These are phyloP conservation scores for Coenonympha arcania DNA, from an alignment of 2,888 invertebrate genomes.

Conservation along the genomic window DNA sequence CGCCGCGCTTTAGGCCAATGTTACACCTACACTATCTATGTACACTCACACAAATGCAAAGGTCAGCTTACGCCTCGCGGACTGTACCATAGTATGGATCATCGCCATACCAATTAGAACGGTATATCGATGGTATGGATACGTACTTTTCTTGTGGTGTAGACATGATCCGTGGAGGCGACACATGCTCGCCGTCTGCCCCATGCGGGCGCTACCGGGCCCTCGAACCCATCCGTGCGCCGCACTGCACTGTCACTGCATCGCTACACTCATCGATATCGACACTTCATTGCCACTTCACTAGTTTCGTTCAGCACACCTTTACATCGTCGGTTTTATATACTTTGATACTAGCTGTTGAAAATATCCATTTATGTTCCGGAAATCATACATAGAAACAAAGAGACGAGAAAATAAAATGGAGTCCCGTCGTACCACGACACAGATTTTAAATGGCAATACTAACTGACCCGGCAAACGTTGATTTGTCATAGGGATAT, in stretches of 20 bases:
- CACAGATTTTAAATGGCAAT: too few species aligned
- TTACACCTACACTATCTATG: too few species aligned
- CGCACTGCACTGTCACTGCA: constrained; percentile 44
- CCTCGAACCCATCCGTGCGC: constrained; percentile 57
- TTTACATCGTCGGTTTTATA: constrained; percentile 34
- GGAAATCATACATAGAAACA: not conserved
- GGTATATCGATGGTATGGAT: too few species aligned
- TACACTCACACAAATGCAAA: too few species aligned
- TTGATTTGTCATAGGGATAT: too few species aligned
- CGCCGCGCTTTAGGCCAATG: too few species aligned
- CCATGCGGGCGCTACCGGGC: constrained; percentile 78
- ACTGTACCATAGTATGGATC: too few species aligned
- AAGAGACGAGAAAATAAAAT: too few species aligned
- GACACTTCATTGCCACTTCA: constrained; percentile 49
- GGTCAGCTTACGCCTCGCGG: too few species aligned
- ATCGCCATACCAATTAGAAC: too few species aligned
- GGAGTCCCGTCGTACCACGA: too few species aligned
- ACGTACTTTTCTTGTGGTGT: constrained; percentile 84
- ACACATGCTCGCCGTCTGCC: constrained; percentile 87
- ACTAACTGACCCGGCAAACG: too few species aligned
- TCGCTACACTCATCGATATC: constrained; percentile 32
- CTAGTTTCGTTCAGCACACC: constrained; percentile 35
- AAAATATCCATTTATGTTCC: not conserved
- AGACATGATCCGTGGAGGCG: constrained; percentile 83
- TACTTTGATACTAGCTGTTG: constrained; percentile 39